Evolutionary conservation across 2,888 invertebrate species (phyloP).

Genomic region (Apocheima hispidaria): DNA sequence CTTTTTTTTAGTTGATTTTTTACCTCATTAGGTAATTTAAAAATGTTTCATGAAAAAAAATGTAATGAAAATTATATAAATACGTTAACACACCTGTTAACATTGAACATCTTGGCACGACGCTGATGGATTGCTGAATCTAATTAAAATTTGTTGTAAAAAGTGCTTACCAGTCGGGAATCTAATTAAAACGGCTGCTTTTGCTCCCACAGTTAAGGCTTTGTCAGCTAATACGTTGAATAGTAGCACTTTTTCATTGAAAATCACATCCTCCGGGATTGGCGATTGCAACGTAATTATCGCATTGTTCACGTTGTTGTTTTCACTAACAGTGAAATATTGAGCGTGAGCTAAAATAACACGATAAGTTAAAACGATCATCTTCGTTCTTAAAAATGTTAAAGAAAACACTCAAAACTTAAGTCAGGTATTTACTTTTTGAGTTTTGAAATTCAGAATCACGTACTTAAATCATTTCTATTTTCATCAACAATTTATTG

Average conservation of each 20-base stretch:
- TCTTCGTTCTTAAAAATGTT: too few species aligned
- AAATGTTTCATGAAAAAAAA: too few species aligned
- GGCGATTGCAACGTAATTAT: constrained; percentile 47
- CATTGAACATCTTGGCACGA: neutral
- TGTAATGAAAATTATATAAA: too few species aligned
- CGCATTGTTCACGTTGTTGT: constrained; percentile 46
- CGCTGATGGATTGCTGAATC: too few species aligned
- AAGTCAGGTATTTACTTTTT: neutral
- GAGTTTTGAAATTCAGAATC: neutral
- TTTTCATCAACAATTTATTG: too few species aligned
- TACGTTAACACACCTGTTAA: neutral
- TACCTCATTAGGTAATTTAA: too few species aligned
- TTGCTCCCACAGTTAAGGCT: constrained; percentile 61
- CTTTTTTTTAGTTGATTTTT: too few species aligned
- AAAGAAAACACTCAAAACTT: neutral
- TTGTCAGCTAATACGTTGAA: constrained; percentile 67
- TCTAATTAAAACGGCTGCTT: constrained; percentile 58
- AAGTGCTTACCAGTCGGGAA: constrained; percentile 58
- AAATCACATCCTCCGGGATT: constrained; percentile 68
- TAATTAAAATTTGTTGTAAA: constrained; percentile 10
- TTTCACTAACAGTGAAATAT: constrained; percentile 58
- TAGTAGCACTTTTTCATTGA: constrained; percentile 63
- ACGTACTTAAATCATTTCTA: neutral
- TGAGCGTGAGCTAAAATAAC: constrained; percentile 61
- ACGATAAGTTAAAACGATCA: neutral